Base-by-base conservation (phyloP, 2,888 invertebrate species). In the Ernsta delagoae region DNA sequence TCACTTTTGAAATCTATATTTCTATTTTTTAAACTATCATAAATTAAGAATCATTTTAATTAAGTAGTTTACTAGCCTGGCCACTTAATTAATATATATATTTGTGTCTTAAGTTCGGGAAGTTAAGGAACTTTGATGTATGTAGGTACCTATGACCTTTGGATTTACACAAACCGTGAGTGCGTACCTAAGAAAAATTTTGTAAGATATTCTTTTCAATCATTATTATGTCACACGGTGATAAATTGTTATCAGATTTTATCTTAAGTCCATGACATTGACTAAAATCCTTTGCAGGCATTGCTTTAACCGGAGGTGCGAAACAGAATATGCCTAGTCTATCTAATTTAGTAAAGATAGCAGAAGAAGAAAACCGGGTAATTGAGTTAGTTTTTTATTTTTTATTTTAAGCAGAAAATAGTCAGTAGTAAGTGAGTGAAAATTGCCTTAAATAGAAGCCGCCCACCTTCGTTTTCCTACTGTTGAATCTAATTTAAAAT, bases 281-380 rank as follows among this genome's bases (percentile, higher is more conserved):
- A 0, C 9, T 5, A 43, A 41, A n/a, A 11, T 43, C 43, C n/a
- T 59, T 59, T 76, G 41, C 78, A 92, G 92, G 79, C 24, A 75
- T 80, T 70, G 66, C 77, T 4, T 72, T 95, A 59, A 87, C 93
- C 0, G 94, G 92, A 6, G 95, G 95, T 2, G 87, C 91, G 4
- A 94, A 95, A 80, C 79, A 84, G 2, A 89, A 88, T 31, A 87
- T 95, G 76, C 94, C 94, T 8, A 90, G 94, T 2, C 93, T 96
- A 0, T 96, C 96, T 0, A 94, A 89, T 48, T 89, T 95, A 74
- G 80, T 96, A 12, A 92, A 94, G 59, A 94, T 97, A 56, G 86
- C 94, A 57, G 94, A 94, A 70, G 94, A 94, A n/a, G 84, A 93
- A 67, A 90, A 88, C 0, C 94, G 95, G 80, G 93, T 91, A 81